These are phyloP conservation scores for Protonibea diacanthus DNA, from an alignment of 2,797 vertebrate species.

Conservation along the genomic window DNA sequence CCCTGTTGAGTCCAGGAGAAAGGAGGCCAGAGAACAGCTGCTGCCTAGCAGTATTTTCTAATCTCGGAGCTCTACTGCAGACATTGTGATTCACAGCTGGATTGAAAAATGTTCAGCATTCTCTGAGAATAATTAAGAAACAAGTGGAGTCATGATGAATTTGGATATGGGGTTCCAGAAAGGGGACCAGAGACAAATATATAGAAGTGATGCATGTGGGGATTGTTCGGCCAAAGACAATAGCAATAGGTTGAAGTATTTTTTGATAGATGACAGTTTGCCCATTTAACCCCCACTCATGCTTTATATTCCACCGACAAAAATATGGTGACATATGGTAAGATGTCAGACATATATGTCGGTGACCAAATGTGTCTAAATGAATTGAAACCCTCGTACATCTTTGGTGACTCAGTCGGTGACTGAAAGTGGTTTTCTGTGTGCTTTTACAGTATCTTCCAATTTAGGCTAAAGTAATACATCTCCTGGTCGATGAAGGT, in stretches of 20 bases:
- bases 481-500: neutral
- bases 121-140: constrained; percentile 39
- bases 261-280: neutral
- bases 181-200: neutral
- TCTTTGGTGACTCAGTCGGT: neutral
- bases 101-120: constrained; percentile 3
- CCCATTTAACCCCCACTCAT: neutral
- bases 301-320: neutral
- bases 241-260: neutral
- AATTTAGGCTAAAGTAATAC: neutral
- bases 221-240: neutral
- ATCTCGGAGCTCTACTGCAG: constrained; percentile 19
- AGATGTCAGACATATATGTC: neutral
- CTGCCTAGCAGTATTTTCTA: constrained; percentile 22
- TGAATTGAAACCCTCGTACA: neutral
- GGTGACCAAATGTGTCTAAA: neutral
- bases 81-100: constrained; percentile 51
- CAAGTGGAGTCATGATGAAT: constrained; percentile 32
- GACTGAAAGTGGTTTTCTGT: neutral
- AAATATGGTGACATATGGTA: neutral
- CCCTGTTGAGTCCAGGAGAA: constrained; percentile 29
- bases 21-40: constrained; percentile 43
- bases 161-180: constrained; percentile 18
- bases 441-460: neutral
- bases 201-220: neutral